Percentiles rank a stretch among this genome's conserved stretches.
phyloP scores from a whole-genome alignment of 2,888 invertebrate species.

The Trichopoda pennipes region DNA sequence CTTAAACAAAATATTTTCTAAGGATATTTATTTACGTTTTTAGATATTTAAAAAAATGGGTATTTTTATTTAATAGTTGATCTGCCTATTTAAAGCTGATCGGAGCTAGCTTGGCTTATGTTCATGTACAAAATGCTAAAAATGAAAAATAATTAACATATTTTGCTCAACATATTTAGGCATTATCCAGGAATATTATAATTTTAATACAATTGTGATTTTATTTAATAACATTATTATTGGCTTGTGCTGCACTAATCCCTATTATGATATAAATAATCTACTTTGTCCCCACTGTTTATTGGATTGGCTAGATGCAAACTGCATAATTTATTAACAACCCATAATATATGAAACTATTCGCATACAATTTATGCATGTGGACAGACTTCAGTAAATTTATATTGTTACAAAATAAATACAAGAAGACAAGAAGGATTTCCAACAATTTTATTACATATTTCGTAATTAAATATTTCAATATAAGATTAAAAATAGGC shows the following conservation, averaged over 20 bases:
- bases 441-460: slow-evolving; percentile 1
- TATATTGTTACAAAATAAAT: slow-evolving; percentile 39
- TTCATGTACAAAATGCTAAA: too few relatives aligned
- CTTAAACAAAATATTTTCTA: background rate
- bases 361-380: background rate
- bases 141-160: too few relatives aligned
- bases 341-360: background rate
- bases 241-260: too few relatives aligned
- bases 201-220: too few relatives aligned
- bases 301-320: slow-evolving; percentile 17
- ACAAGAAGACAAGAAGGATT: slow-evolving; percentile 25
- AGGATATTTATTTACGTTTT: background rate
- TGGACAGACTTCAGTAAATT: slow-evolving; percentile 14
- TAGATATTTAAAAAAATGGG: background rate
- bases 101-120: too few relatives aligned
- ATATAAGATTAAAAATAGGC: slow-evolving; percentile 6
- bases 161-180: too few relatives aligned
- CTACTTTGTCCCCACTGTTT: background rate
- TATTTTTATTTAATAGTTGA: too few relatives aligned
- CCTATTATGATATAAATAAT: background rate
- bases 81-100: too few relatives aligned
- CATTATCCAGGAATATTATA: too few relatives aligned
- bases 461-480: slow-evolving; percentile 60
- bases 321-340: slow-evolving; percentile 1
- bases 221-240: too few relatives aligned